Conservation (phyloP, 2,888 invertebrate genomes). For the Drosophila subsilvestris region DNA sequence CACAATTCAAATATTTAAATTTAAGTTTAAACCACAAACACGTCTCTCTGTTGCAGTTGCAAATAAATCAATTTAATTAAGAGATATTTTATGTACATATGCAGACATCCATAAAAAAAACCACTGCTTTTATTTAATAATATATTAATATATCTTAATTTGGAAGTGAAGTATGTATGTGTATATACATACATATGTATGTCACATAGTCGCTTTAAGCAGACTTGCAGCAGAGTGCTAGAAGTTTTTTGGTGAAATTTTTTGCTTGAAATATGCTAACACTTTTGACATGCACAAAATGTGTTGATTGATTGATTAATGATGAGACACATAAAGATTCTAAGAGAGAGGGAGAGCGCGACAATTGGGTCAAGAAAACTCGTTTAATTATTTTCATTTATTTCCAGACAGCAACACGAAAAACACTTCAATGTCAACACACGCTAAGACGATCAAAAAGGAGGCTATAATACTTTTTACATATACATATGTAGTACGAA, state of each 20-base stretch:
- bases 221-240: too few species aligned
- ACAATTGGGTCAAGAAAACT: slow-evolving; percentile 12
- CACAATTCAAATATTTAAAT: background rate
- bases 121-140: background rate
- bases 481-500: too few species aligned
- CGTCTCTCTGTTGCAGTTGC: background rate
- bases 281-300: background rate
- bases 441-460: slow-evolving; percentile 5
- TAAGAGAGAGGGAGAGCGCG: slow-evolving; percentile 20
- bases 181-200: background rate
- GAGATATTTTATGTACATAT: background rate
- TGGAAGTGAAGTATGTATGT: background rate
- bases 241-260: background rate
- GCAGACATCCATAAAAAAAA: background rate
- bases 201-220: background rate
- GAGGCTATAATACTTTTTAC: too few species aligned
- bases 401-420: slow-evolving; percentile 1
- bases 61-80: background rate
- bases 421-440: slow-evolving; percentile 38
- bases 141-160: background rate
- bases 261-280: background rate
- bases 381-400: background rate
- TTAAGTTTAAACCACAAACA: background rate
- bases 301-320: background rate
- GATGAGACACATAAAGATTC: background rate